Conservation (phyloP, 2,888 invertebrate genomes). For the Tipula confusa region DNA sequence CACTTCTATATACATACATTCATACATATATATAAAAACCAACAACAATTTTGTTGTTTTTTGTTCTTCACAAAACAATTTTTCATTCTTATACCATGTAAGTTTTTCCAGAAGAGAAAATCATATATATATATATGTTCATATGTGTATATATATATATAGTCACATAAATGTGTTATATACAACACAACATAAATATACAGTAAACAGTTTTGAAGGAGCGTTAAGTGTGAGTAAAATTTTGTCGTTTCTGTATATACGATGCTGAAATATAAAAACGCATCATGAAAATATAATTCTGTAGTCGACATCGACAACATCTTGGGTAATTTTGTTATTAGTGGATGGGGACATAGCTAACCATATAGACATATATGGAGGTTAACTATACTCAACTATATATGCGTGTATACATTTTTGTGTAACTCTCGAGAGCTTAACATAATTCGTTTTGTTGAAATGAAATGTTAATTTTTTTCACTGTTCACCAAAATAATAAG, state of each 20-base stretch:
- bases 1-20: not conserved
- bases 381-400: too few species aligned
- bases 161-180: not conserved
- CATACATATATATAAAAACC: not conserved
- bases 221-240: not conserved
- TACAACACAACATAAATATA: not conserved
- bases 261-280: not conserved
- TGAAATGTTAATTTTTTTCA: too few species aligned
- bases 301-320: not conserved
- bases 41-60: not conserved
- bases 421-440: too few species aligned
- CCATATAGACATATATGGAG: too few species aligned
- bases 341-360: not conserved
- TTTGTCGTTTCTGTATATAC: not conserved
- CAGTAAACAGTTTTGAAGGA: not conserved
- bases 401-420: too few species aligned
- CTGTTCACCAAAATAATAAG: too few species aligned
- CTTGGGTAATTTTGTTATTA: not conserved
- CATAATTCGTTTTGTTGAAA: too few species aligned
- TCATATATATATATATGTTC: not conserved
- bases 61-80: not conserved
- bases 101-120: not conserved
- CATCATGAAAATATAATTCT: not conserved
- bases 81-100: not conserved
- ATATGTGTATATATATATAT: too few species aligned